Conservation (phyloP, 1,140 invertebrate genomes). For the Protaetia brevitarsis region DNA sequence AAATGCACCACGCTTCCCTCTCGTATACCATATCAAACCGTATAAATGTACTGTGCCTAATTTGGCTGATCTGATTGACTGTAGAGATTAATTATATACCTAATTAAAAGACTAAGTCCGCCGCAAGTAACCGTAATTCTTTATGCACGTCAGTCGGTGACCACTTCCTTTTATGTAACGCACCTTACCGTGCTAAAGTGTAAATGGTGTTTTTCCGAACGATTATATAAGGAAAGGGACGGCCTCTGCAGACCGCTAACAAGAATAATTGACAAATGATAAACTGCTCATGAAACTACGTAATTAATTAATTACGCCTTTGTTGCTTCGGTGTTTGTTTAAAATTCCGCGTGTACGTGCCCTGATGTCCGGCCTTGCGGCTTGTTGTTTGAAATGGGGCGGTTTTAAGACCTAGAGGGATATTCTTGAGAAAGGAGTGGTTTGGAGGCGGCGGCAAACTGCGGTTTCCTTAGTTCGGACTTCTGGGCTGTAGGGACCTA, state of each 20-base stretch:
- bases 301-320: slow-evolving; percentile 38
- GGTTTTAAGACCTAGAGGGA: not conserved
- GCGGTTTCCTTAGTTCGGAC: slow-evolving; percentile 13
- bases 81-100: slow-evolving; percentile 36
- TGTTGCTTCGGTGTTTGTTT: not conserved
- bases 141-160: not conserved
- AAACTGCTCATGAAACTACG: slow-evolving; percentile 34
- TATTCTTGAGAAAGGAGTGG: slow-evolving; percentile 11
- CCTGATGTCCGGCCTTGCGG: not conserved
- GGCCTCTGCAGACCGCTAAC: slow-evolving; percentile 26
- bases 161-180: slow-evolving; percentile 29
- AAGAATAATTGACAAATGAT: slow-evolving; percentile 39
- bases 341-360: not conserved
- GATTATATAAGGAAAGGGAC: slow-evolving; percentile 31
- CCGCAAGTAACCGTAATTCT: slow-evolving; percentile 17
- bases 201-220: slow-evolving; percentile 38
- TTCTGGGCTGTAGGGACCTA: not conserved
- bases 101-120: slow-evolving; percentile 35
- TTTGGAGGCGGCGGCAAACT: slow-evolving; percentile 1
- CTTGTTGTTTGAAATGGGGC: not conserved
- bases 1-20: not conserved
- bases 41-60: slow-evolving; percentile 25
- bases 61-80: slow-evolving; percentile 39
- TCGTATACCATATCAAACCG: slow-evolving; percentile 8
- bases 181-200: slow-evolving; percentile 35